Evolutionary conservation across 2,797 vertebrate genomes (phyloP), one percentile per base, ranked within the genome.

Genomic region (Vipera latastei): DNA sequence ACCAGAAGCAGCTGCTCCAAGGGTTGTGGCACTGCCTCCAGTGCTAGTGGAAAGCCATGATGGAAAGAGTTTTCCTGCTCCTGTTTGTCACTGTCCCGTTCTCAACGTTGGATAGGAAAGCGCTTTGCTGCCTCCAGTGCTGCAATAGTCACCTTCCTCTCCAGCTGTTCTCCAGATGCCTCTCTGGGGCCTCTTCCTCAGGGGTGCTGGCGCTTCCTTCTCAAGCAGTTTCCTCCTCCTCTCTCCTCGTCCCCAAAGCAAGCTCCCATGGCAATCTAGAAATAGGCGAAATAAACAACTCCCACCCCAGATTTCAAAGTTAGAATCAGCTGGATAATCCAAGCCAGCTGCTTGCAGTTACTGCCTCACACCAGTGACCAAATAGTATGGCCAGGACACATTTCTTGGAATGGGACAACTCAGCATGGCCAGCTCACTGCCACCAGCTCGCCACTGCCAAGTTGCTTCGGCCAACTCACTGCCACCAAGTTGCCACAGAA

Each of bases 361-460:
- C 96, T 97, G 97, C 94, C 96, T 85, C 22, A 12, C 26, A 14
- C 4, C 12, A 48, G 38, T 85, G 78, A 25, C 44, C 1, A 8
- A 85, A 51, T 26, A 25, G 78, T 65, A n/a, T 6, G 89, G 89
- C 96, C 95, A 92, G 96, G 96, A 96, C 96, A 96, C 96, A 69
- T n/a, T n/a, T 69, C 63, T 65, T 91, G 93, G 91, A 61, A 61
- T 61, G 60, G 60, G 60, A 61, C 60, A 61, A 25, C 60, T 61
- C 1, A 3, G 60, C 25, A 8, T 11, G 60, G 60, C 25, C 60
- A 61, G 25, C 25, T 26, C 60, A 61, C 22, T 61, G 8, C 60
- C 60, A 61, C 7, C 25, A 25, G 57, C 7, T 61, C 8, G 25
- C 60, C 60, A 26, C 60, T 61, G 60, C 60, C 8, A 61, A 26